phyloP scores from a whole-genome alignment of 2,113 vertebrate species.

The Rhagologus leucostigma region DNA sequence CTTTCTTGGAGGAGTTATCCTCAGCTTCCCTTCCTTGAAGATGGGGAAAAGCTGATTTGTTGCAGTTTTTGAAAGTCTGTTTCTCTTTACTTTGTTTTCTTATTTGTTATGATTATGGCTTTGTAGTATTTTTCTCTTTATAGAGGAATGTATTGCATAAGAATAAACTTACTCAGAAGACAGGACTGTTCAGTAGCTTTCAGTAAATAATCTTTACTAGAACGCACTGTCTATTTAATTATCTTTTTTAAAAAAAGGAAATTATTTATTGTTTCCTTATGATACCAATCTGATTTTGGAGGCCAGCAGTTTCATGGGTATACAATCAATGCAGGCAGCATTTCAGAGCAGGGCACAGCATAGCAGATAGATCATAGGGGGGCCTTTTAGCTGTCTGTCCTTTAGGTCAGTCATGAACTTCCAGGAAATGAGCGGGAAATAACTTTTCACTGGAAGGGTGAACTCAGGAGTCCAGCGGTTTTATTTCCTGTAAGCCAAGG shows the following conservation, averaged over 20 bases:
- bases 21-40: not conserved
- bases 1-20: not conserved
- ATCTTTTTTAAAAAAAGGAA: fast-evolving
- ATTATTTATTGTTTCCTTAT: not conserved
- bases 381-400: not conserved
- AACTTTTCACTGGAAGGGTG: not conserved
- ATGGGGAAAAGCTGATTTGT: not conserved
- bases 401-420: not conserved
- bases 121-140: not conserved
- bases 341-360: not conserved
- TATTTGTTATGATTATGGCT: not conserved
- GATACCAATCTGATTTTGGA: not conserved
- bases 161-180: not conserved
- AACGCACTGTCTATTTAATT: not conserved
- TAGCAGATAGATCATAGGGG: not conserved
- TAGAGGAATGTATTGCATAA: not conserved
- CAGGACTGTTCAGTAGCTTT: not conserved
- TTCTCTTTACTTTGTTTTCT: not conserved
- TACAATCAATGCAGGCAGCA: not conserved
- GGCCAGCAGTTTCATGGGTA: not conserved
- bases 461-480: not conserved
- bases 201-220: not conserved
- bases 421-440: not conserved
- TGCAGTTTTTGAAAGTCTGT: not conserved
- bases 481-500: not conserved